Conservation (phyloP, 2,797 vertebrate species). For the Rhinogobio ventralis region DNA sequence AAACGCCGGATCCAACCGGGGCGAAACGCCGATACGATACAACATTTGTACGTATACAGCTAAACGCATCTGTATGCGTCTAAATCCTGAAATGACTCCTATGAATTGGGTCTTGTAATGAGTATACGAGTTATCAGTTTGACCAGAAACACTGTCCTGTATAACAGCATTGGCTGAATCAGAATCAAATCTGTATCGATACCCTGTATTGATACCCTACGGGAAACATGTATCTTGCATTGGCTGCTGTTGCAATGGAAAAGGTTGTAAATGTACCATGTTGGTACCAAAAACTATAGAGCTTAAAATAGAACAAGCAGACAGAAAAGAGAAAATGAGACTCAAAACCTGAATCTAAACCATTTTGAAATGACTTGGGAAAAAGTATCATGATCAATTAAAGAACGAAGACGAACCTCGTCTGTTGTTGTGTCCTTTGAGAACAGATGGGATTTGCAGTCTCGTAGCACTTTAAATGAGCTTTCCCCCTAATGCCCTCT, state of each 20-base stretch:
- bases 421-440: conserved; percentile 22
- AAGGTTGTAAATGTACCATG: background rate
- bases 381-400: background rate
- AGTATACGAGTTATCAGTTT: background rate
- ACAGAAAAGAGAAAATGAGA: background rate
- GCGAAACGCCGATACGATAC: too few relatives aligned
- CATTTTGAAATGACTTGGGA: background rate
- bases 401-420: background rate
- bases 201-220: too few relatives aligned
- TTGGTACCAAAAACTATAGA: background rate
- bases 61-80: too few relatives aligned
- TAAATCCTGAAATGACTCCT: background rate
- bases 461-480: conserved; percentile 22
- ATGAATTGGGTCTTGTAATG: background rate
- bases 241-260: background rate
- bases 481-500: conserved; percentile 1
- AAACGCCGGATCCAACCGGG: too few relatives aligned
- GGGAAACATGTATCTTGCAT: background rate
- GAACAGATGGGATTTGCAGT: conserved; percentile 38
- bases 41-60: too few relatives aligned
- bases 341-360: background rate
- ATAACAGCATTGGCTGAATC: background rate
- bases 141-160: background rate
- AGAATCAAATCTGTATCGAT: background rate
- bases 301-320: background rate